Evolutionary conservation across 2,113 vertebrate genomes (phyloP).

Genomic region (Rallus limicola): DNA sequence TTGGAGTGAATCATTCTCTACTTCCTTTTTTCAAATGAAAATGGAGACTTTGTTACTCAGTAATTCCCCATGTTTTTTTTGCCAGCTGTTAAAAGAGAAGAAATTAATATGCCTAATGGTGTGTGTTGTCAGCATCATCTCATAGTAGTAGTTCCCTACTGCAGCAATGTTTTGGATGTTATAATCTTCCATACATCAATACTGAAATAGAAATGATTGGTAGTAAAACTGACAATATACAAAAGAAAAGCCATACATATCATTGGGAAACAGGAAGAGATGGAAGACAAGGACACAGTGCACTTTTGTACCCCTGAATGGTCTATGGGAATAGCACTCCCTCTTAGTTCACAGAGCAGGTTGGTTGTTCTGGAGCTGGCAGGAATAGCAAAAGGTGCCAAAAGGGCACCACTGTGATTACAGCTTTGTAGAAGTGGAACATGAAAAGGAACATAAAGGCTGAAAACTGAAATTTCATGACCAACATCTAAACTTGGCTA

Average conservation of each 20-base stretch:
- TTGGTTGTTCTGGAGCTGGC: not conserved
- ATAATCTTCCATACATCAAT: not conserved
- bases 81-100: not conserved
- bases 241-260: not conserved
- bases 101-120: not conserved
- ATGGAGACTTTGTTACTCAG: not conserved
- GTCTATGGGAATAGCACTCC: not conserved
- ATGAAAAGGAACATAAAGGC: not conserved
- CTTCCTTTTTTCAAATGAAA: slow-evolving; percentile 37
- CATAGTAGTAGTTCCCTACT: not conserved
- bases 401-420: not conserved
- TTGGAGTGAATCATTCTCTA: slow-evolving; percentile 27
- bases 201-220: not conserved
- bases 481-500: not conserved
- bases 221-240: not conserved
- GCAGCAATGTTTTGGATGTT: not conserved
- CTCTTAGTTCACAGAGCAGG: not conserved
- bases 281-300: not conserved
- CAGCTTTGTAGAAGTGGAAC: not conserved
- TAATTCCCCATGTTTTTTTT: not conserved
- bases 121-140: not conserved
- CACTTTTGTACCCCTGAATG: not conserved
- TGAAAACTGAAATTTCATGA: not conserved
- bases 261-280: not conserved
- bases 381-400: accelerated